Conservation (phyloP, 2,113 vertebrate genomes). For the Pangasianodon hypophthalmus region DNA sequence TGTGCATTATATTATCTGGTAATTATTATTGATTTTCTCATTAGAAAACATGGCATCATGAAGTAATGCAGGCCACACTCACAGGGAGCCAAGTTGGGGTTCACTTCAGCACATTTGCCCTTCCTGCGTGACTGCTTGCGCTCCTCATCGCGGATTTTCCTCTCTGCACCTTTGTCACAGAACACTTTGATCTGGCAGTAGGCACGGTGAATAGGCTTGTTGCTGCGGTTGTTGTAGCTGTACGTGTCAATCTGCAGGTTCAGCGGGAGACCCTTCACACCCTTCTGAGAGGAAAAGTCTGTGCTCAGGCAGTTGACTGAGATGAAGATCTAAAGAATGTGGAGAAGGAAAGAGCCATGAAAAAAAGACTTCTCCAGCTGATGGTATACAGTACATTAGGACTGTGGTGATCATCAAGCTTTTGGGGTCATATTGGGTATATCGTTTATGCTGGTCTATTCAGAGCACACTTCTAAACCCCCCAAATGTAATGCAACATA, state of each 20-base stretch:
- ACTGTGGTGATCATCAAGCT: neutral
- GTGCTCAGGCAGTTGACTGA: slow-evolving; percentile 98
- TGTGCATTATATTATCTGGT: neutral
- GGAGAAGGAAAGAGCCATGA: neutral
- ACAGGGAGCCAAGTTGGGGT: slow-evolving; percentile 77
- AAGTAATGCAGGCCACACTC: slow-evolving; percentile 65
- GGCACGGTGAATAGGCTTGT: slow-evolving; percentile 95
- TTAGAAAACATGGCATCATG: neutral
- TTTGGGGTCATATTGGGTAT: neutral
- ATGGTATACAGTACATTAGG: neutral
- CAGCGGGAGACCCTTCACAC: slow-evolving; percentile 94
- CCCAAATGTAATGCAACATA: neutral
- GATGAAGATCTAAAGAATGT: slow-evolving; percentile 88
- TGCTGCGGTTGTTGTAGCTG: slow-evolving; percentile 98
- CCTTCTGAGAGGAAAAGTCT: slow-evolving; percentile 98
- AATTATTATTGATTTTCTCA: neutral
- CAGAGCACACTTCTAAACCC: neutral
- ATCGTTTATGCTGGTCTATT: neutral
- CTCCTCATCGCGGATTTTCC: slow-evolving; percentile 98
- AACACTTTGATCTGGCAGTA: slow-evolving; percentile 99
- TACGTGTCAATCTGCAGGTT: slow-evolving; percentile 98
- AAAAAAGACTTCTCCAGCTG: neutral
- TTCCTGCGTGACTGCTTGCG: slow-evolving; percentile 97
- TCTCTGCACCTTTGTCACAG: slow-evolving; percentile 97
- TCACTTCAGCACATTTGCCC: slow-evolving; percentile 85